Base-by-base conservation (phyloP, 2,888 invertebrate genomes). In the Ctena decussata region DNA sequence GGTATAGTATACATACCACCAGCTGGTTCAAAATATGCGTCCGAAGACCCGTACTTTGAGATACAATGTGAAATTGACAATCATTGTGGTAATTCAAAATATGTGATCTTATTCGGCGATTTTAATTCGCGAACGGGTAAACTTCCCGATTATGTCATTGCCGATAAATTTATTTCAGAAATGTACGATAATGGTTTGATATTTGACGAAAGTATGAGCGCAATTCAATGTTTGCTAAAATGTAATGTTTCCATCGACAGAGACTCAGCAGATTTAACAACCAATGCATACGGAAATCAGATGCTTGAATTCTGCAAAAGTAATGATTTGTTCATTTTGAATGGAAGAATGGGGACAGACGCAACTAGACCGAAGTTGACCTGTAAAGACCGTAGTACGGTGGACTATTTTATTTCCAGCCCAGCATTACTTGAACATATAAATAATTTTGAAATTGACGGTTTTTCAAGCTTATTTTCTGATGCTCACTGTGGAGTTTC, bases 21-120 rank as follows among this genome's bases (percentile, higher is more conserved):
- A n/a, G n/a, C n/a, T n/a, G n/a, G n/a, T n/a, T n/a, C n/a, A n/a
- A n/a, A n/a, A n/a, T n/a, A n/a, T n/a, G n/a, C n/a, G n/a, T n/a
- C n/a, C n/a, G n/a, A n/a, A n/a, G 76, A 76, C 30, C 76, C 76
- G 30, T 76, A 76, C 32, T 60, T 60, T 27, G 76, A 76, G 30
- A 24, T 76, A 21, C 76, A 76, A 76, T 41, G 12, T 21, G 76
- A 60, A 11, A 60, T 76, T 30, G 41, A 76, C 18, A n/a, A n/a
- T n/a, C n/a, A n/a, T n/a, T 27, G 30, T 3, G 37, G n/a, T 27
- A 27, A 1, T 30, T 24, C 15, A 21, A 1, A 60, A 6, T 11
- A 30, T 24, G 21, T 76, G 5, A 39, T 60, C 1, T n/a, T 76
- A 12, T 60, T 76, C 30, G 76, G 76, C 12, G 76, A 76, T 35